Evolutionary conservation across 1,140 invertebrate genomes (phyloP).

Genomic region (Lepidostoma basale): DNA sequence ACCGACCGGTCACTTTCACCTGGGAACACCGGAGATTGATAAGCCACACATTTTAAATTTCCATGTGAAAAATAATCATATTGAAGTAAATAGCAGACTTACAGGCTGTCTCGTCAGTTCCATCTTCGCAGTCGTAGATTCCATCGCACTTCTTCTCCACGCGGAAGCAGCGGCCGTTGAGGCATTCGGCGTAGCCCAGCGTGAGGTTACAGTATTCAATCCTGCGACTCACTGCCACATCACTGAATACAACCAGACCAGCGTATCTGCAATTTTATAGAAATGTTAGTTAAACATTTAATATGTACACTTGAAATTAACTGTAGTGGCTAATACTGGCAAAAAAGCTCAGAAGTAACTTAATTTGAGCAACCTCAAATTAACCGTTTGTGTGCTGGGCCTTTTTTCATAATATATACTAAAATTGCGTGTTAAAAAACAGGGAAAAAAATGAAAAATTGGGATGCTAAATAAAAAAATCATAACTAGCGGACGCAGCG

Average conservation of each 20-base stretch:
- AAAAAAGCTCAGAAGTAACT: too few relatives aligned
- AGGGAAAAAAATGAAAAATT: too few relatives aligned
- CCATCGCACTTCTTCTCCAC: slow-evolving; percentile 80
- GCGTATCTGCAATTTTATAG: slow-evolving; percentile 64
- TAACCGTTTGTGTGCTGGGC: too few relatives aligned
- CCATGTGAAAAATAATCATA: neutral
- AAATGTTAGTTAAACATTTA: neutral
- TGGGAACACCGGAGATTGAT: slow-evolving; percentile 43
- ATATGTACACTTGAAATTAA: too few relatives aligned
- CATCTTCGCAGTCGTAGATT: slow-evolving; percentile 78
- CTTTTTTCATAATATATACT: too few relatives aligned
- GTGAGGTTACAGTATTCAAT: slow-evolving; percentile 75
- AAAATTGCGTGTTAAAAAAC: too few relatives aligned
- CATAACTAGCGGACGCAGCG: too few relatives aligned
- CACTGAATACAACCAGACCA: slow-evolving; percentile 84
- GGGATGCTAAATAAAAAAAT: too few relatives aligned
- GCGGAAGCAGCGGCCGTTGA: slow-evolving; percentile 82
- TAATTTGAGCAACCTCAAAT: too few relatives aligned
- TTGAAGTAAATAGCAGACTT: slow-evolving; percentile 50
- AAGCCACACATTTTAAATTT: slow-evolving; percentile 11
- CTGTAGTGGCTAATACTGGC: too few relatives aligned
- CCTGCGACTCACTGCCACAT: slow-evolving; percentile 75
- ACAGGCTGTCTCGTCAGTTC: slow-evolving; percentile 88
- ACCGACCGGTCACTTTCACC: slow-evolving; percentile 65
- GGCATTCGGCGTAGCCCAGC: slow-evolving; percentile 76